These are phyloP conservation scores for Epinotia bilunana DNA, from an alignment of 2,888 invertebrate species.

Conservation along the genomic window DNA sequence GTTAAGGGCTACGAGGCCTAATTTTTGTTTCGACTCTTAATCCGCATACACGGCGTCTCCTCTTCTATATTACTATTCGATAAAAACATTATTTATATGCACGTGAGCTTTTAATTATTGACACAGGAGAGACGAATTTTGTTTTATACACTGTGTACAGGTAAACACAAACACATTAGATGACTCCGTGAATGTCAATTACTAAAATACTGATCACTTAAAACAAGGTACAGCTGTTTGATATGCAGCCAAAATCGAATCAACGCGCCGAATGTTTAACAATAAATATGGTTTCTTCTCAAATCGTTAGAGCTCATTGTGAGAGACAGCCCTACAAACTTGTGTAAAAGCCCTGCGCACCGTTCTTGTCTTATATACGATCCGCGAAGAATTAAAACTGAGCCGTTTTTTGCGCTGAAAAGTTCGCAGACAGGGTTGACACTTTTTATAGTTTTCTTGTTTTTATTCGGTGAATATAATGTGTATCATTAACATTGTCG, in stretches of 20 bases:
- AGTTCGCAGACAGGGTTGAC: conserved; percentile 9
- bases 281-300: not conserved
- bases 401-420: conserved; percentile 9
- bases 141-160: no score
- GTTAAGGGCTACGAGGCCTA: no score
- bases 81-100: no score
- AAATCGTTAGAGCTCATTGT: conserved; percentile 31
- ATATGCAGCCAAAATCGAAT: not conserved
- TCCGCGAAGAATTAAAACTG: conserved; percentile 14
- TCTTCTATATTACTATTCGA: no score
- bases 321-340: conserved; percentile 23
- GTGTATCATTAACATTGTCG: conserved; percentile 1
- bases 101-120: no score
- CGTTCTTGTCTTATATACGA: not conserved
- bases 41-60: no score
- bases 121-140: no score
- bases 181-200: no score
- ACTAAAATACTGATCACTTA: no score
- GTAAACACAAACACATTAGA: no score
- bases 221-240: no score
- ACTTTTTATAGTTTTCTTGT: conserved; percentile 24
- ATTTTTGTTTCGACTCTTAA: no score
- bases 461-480: not conserved
- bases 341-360: conserved; percentile 13
- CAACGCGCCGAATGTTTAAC: not conserved